Percentiles rank a stretch among this genome's conserved stretches.
Evolutionary conservation across 1,140 invertebrate species (phyloP).

Genomic region (Campoletis sonorensis): DNA sequence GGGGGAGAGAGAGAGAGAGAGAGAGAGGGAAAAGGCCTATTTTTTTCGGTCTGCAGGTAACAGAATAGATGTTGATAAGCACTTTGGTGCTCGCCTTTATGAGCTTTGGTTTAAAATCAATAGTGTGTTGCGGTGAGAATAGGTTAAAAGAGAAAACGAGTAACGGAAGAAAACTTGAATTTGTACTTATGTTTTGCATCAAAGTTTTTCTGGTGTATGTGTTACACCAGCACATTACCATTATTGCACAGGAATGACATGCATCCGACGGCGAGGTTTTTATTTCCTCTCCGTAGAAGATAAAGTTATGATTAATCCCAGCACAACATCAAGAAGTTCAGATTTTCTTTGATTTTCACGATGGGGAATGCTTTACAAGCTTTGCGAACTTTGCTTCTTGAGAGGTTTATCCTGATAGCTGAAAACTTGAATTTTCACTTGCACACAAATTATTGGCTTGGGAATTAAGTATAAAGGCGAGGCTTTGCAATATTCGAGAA

Average conservation of each 20-base stretch:
- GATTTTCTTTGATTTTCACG: conserved; percentile 9
- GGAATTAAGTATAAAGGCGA: background rate
- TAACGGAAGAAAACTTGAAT: background rate
- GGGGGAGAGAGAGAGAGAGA: too few species aligned
- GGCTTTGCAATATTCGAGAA: background rate
- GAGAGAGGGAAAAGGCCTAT: background rate
- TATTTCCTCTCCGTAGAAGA: background rate
- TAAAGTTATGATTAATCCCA: conserved; percentile 14
- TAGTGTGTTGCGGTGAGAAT: background rate
- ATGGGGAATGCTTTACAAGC: background rate
- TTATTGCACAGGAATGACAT: background rate
- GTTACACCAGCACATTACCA: background rate
- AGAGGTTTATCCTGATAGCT: background rate
- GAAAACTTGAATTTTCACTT: conserved; percentile 35
- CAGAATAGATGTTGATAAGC: background rate
- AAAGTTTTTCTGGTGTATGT: background rate
- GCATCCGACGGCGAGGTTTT: background rate
- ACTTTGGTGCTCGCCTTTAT: background rate
- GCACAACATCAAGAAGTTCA: background rate
- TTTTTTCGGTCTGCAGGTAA: background rate
- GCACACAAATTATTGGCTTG: conserved; percentile 22
- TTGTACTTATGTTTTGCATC: background rate
- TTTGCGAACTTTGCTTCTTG: background rate
- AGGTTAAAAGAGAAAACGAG: background rate
- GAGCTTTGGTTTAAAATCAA: conserved; percentile 16